A percentile compares a stretch with the other conserved stretches of the same genome.
phyloP scores from a whole-genome alignment of 2,113 vertebrate species.

The Rutilus rutilus region DNA sequence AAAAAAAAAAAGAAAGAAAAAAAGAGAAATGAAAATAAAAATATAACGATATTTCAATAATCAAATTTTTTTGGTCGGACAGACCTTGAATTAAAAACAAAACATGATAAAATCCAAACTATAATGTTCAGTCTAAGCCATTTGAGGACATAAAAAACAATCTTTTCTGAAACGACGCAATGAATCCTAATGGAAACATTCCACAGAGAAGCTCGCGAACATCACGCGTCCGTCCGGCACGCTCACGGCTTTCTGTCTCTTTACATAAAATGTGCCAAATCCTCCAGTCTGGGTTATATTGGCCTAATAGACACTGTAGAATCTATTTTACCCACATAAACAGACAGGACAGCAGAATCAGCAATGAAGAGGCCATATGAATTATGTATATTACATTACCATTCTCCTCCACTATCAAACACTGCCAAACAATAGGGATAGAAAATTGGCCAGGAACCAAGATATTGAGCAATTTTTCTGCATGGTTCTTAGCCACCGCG shows the following conservation, averaged over 20 bases:
- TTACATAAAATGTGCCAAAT: constrained; percentile 75
- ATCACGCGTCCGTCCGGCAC: neutral
- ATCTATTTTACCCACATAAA: constrained; percentile 89
- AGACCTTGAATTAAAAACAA: neutral
- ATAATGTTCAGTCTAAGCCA: neutral
- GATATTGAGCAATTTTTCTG: constrained; percentile 92
- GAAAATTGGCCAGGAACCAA: constrained; percentile 86
- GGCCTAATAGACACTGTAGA: constrained; percentile 80
- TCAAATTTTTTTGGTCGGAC: neutral
- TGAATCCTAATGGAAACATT: constrained; percentile 15
- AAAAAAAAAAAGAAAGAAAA: neutral
- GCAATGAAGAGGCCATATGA: constrained; percentile 83
- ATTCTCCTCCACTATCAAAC: constrained; percentile 78
- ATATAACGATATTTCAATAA: too few relatives aligned
- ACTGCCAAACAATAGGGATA: constrained; percentile 77
- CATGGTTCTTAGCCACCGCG: constrained; percentile 90
- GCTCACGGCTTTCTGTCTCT: constrained; percentile 63
- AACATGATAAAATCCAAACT: neutral
- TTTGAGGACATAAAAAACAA: constrained; percentile 1
- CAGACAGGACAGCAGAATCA: constrained; percentile 83
- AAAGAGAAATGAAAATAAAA: neutral
- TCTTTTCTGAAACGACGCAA: neutral
- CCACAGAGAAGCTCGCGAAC: constrained; percentile 4
- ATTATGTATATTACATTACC: constrained; percentile 92
- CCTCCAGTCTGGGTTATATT: constrained; percentile 75